Base-by-base conservation (phyloP, 64 coral and sea anemone species). In the Montipora capricornis region DNA sequence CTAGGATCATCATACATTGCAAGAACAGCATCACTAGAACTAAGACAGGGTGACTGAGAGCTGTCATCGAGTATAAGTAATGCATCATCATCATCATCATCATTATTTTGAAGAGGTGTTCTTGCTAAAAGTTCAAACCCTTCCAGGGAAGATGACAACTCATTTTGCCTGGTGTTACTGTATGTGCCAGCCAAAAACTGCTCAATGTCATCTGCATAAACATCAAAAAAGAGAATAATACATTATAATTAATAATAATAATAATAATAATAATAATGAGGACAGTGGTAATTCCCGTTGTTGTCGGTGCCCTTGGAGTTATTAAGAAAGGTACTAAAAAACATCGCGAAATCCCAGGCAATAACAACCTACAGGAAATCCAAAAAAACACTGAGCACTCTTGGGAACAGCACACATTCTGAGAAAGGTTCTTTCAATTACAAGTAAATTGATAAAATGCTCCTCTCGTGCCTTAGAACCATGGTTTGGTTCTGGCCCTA, bases 131-230 rank as follows among this genome's bases (percentile, higher is more conserved):
- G 64, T 71, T 86, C 82, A 46, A 86, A n/a, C 66, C n/a, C 66
- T 50, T 48, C 44, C 44, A 55, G 13, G 20, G 82, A 4, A 20
- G 64, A 48, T 0, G 82, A 70, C 0, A 64, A 17, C 10, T 71
- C 16, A n/a, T 51, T 37, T 82, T 22, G 45, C 1, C 44, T n/a
- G 47, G 20, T 45, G 66, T 49, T 71, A 7, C 46, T 49, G 12
- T 51, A 61, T 87, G 90, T 93, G 5, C 95, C 95, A 20, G 95
- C 84, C 7, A 96, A 52, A 87, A 96, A 96, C 61, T 61, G 61
- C 16, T 80, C 78, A 86, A 96, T 84, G 11, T 92, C 92, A 70
- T 84, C 95, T 96, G 75, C 9, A 93, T 62, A 26, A 76, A 13
- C 71, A 44, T 55, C 10, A 59, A 50, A 45, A 69, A 69, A 6